Conservation (phyloP, 2,888 invertebrate species). For the Xanthorhoe designata region DNA sequence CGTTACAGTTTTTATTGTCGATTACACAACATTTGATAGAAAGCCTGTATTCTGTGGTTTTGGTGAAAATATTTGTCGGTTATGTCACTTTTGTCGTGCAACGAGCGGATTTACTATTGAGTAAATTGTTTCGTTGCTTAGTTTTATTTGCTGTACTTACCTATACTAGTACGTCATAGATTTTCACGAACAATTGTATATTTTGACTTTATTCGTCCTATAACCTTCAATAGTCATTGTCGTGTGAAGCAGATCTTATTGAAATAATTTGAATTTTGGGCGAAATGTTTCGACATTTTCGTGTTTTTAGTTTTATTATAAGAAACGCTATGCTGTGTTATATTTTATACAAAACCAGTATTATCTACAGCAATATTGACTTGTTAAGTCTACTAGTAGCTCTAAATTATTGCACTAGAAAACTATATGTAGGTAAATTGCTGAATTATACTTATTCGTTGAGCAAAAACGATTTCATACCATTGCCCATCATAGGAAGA, state of each 20-base stretch:
- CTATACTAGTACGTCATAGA: background rate
- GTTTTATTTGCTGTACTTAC: slow-evolving; percentile 19
- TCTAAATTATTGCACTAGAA: no score
- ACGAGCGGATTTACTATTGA: slow-evolving; percentile 18
- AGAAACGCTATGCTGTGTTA: no score
- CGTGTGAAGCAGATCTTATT: background rate
- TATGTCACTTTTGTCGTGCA: slow-evolving; percentile 37
- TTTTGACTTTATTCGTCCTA: background rate
- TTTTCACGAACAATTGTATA: background rate
- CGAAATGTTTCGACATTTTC: background rate
- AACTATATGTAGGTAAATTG: no score
- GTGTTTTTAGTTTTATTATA: background rate
- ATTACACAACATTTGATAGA: slow-evolving; percentile 39
- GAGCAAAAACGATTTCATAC: slow-evolving; percentile 3
- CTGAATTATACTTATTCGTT: no score
- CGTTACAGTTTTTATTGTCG: slow-evolving; percentile 31
- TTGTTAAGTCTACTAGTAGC: no score
- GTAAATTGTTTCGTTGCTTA: slow-evolving; percentile 17
- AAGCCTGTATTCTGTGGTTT: slow-evolving; percentile 34
- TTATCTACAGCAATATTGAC: no score
- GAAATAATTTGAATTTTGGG: background rate
- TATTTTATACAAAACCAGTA: background rate
- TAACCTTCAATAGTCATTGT: background rate
- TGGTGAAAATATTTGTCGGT: slow-evolving; percentile 37
- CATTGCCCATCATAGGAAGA: background rate